Conservation (phyloP, 1,140 invertebrate species). For the Caerostris darwini region DNA sequence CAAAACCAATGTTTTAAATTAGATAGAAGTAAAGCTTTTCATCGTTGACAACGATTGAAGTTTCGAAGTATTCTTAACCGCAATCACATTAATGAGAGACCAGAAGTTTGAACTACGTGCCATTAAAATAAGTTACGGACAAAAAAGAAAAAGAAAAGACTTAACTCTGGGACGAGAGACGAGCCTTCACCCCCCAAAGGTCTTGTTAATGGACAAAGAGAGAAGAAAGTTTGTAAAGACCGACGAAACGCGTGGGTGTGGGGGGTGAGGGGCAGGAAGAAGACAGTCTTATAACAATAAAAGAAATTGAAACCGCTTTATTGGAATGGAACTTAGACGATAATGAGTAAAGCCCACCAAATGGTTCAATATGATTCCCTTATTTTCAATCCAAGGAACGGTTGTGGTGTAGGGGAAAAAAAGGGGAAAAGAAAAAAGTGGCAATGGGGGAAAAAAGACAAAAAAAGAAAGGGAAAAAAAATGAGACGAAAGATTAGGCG, state of each 20-base stretch:
- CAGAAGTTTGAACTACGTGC: slow-evolving; percentile 52
- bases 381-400: slow-evolving; percentile 62
- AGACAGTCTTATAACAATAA: slow-evolving; percentile 59
- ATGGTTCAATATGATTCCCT: slow-evolving; percentile 72
- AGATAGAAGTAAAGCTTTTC: slow-evolving; percentile 1
- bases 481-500: slow-evolving; percentile 72
- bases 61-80: slow-evolving; percentile 17
- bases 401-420: slow-evolving; percentile 25
- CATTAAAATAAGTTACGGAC: slow-evolving; percentile 58
- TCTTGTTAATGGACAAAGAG: slow-evolving; percentile 69
- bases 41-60: slow-evolving; percentile 48
- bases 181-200: not conserved
- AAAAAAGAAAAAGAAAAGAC: not conserved
- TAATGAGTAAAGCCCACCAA: slow-evolving; percentile 76
- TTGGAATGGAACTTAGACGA: slow-evolving; percentile 76
- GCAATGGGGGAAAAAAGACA: slow-evolving; percentile 13
- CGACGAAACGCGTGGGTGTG: not conserved
- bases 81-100: slow-evolving; percentile 73
- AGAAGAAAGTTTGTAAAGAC: slow-evolving; percentile 53
- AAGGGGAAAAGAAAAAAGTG: slow-evolving; percentile 6
- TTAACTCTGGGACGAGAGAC: slow-evolving; percentile 33
- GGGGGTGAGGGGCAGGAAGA: not conserved
- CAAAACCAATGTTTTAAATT: slow-evolving; percentile 52
- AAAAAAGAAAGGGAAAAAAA: slow-evolving; percentile 38
- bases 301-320: slow-evolving; percentile 78